These are phyloP conservation scores for Brachylomia viminalis DNA, from an alignment of 2,888 invertebrate genomes.

Conservation along the genomic window DNA sequence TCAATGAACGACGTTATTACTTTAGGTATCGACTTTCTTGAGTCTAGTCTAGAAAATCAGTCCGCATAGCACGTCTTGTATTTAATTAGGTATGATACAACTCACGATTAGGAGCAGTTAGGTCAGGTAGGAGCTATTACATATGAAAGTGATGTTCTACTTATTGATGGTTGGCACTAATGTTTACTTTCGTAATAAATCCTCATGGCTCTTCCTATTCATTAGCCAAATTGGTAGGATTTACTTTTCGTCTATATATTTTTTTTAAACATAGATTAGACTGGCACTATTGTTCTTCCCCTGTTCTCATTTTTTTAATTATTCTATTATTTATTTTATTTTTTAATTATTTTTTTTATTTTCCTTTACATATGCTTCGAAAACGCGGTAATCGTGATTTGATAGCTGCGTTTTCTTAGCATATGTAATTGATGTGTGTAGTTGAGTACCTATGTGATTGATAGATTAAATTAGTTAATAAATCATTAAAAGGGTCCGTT, in stretches of 20 bases:
- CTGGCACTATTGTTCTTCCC: not conserved
- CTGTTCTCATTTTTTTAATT: not conserved
- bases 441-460: too few species aligned
- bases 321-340: too few species aligned
- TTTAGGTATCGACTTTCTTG: conserved; percentile 31
- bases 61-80: conserved; percentile 53
- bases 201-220: not conserved
- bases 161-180: conserved; percentile 37
- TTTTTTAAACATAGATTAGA: not conserved
- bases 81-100: conserved; percentile 63
- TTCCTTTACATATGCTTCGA: too few species aligned
- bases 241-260: not conserved
- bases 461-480: not conserved
- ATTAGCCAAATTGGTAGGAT: conserved; percentile 12
- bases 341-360: too few species aligned
- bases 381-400: conserved; percentile 6
- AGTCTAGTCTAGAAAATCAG: conserved; percentile 54
- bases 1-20: conserved; percentile 2
- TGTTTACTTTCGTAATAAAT: conserved; percentile 17
- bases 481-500: not conserved
- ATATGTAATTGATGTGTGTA: too few species aligned
- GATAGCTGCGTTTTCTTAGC: too few species aligned
- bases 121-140: conserved; percentile 38
- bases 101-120: conserved; percentile 48
- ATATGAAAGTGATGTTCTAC: conserved; percentile 55